Percentiles rank a stretch among this genome's conserved stretches.
Conservation (phyloP, 2,113 vertebrate genomes). For the Tonatia bakeri region DNA sequence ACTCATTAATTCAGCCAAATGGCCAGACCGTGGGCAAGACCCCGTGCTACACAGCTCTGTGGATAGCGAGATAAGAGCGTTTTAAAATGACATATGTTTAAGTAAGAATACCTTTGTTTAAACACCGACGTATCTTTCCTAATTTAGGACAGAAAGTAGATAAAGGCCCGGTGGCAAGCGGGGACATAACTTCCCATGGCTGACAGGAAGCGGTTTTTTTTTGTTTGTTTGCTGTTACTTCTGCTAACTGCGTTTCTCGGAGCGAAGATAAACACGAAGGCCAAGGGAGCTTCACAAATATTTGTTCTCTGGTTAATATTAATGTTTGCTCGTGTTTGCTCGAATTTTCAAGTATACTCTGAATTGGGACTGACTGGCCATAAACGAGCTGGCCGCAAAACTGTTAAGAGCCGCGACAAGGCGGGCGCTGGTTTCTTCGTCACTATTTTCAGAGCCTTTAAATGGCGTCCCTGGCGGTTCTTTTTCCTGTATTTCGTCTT, state of each 20-base stretch:
- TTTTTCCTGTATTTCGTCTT: neutral
- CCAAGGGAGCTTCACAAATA: constrained; percentile 49
- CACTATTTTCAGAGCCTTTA: neutral
- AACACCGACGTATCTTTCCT: neutral
- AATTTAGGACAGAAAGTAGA: neutral
- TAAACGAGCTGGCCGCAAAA: neutral
- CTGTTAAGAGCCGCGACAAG: neutral
- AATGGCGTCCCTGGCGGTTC: neutral
- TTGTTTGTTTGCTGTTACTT: constrained; percentile 32
- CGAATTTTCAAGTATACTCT: neutral
- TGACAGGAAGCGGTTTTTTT: neutral
- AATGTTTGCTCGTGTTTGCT: constrained; percentile 50
- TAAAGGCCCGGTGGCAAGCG: accelerated
- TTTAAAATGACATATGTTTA: neutral
- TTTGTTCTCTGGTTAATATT: constrained; percentile 73
- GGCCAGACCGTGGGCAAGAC: neutral
- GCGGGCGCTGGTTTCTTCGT: neutral
- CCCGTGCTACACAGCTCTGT: neutral
- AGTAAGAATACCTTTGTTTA: neutral
- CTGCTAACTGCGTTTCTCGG: neutral
- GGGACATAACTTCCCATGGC: neutral
- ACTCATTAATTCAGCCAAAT: neutral
- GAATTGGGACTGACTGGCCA: neutral
- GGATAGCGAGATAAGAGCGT: neutral
- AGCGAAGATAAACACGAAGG: constrained; percentile 38